phyloP scores from a whole-genome alignment of 2,797 vertebrate genomes.

The Hippopotamyrus pictus region DNA sequence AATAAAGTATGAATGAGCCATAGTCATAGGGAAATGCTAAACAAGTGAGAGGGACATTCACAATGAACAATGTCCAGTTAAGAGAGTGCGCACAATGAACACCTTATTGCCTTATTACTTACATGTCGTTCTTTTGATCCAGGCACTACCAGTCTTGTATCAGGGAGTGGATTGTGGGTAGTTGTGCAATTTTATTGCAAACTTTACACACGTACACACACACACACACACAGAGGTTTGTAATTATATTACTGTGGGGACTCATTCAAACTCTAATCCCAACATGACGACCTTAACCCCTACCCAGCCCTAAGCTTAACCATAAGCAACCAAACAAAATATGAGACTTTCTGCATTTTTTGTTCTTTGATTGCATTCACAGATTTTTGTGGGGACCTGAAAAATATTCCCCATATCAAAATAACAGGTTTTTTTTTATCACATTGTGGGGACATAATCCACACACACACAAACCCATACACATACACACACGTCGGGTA shows the following conservation, averaged over 20 bases:
- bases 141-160: conserved; percentile 57
- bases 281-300: neutral
- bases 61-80: conserved; percentile 14
- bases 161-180: conserved; percentile 34
- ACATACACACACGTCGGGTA: neutral
- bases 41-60: neutral
- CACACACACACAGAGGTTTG: neutral
- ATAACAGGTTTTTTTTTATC: neutral
- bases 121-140: conserved; percentile 45
- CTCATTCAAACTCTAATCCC: neutral
- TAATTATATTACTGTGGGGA: neutral
- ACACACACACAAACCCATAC: neutral
- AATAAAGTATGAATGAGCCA: neutral
- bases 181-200: conserved; percentile 7
- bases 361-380: neutral
- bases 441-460: neutral
- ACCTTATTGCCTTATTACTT: conserved; percentile 33
- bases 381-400: neutral
- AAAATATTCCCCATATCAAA: neutral
- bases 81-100: conserved; percentile 14
- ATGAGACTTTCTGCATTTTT: neutral
- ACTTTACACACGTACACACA: neutral
- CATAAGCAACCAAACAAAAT: neutral
- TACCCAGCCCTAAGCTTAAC: neutral
- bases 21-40: conserved; percentile 1